These are phyloP conservation scores for Gracilinanus agilis DNA, from an alignment of 2,113 vertebrate genomes.

Conservation along the genomic window DNA sequence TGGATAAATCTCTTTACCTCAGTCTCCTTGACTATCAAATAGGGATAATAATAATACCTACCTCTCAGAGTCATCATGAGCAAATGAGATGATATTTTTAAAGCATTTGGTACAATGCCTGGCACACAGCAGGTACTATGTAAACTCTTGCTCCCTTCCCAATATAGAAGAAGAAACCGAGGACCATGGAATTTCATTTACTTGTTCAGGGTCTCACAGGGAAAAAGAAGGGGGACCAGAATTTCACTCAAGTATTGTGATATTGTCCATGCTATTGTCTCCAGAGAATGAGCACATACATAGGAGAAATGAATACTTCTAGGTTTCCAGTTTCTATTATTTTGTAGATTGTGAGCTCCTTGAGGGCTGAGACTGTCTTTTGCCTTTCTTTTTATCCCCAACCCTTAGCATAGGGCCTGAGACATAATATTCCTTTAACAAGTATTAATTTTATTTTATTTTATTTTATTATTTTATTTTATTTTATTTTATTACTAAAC, in stretches of 20 bases:
- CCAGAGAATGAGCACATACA: neutral
- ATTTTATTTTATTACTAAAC: neutral
- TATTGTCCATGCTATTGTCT: neutral
- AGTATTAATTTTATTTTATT: neutral
- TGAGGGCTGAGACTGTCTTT: neutral
- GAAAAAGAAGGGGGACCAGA: neutral
- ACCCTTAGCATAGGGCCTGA: neutral
- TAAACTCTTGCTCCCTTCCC: neutral
- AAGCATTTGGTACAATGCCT: neutral
- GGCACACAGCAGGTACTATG: neutral
- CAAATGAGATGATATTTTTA: neutral
- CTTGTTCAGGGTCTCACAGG: neutral
- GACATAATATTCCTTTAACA: neutral
- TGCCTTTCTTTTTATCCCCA: neutral
- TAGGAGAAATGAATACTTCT: neutral
- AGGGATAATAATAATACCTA: neutral
- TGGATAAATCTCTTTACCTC: neutral
- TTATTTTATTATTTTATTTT: too few species aligned
- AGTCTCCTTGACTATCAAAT: neutral
- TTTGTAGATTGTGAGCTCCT: neutral
- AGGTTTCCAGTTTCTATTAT: neutral
- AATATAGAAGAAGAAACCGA: neutral
- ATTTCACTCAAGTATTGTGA: neutral
- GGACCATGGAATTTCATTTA: neutral
- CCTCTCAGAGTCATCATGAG: neutral